Conservation (phyloP, 2,797 vertebrate genomes). For the Chelidonichthys spinosus region DNA sequence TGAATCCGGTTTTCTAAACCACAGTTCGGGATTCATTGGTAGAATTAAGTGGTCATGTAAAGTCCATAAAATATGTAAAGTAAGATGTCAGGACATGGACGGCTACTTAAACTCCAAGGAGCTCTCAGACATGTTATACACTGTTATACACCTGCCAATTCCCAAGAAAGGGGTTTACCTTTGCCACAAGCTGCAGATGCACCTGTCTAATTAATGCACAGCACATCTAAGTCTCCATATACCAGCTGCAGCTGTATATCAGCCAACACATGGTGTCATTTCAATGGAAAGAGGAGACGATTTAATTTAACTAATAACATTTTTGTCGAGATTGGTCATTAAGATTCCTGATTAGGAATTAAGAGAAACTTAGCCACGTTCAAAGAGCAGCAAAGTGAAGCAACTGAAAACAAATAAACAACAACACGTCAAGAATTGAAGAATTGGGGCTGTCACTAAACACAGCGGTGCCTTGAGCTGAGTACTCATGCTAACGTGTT, state of each 20-base stretch:
- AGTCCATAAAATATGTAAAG: conserved; percentile 21
- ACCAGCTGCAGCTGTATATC: background rate
- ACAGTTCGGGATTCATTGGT: conserved; percentile 7
- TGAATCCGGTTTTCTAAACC: conserved; percentile 50
- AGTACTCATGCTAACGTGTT: conserved; percentile 2
- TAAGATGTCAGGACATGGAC: conserved; percentile 30
- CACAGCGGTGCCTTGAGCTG: too few species aligned
- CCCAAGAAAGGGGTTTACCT: conserved; percentile 57
- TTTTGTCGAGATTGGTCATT: conserved; percentile 17
- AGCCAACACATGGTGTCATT: background rate
- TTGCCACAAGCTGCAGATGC: conserved; percentile 46
- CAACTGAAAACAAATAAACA: background rate
- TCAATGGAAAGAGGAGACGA: conserved; percentile 3
- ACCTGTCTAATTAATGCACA: conserved; percentile 51
- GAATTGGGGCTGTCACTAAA: background rate
- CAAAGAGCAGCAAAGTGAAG: background rate
- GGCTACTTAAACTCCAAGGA: conserved; percentile 14
- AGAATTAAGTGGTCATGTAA: conserved; percentile 4
- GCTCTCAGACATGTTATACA: conserved; percentile 33
- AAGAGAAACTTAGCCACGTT: background rate
- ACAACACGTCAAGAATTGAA: background rate
- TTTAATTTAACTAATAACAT: background rate
- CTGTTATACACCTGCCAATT: conserved; percentile 37
- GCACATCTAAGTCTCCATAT: conserved; percentile 16
- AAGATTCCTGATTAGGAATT: conserved; percentile 2